Conservation (phyloP, 2,888 invertebrate species). For the Cheiracanthium punctorium region DNA sequence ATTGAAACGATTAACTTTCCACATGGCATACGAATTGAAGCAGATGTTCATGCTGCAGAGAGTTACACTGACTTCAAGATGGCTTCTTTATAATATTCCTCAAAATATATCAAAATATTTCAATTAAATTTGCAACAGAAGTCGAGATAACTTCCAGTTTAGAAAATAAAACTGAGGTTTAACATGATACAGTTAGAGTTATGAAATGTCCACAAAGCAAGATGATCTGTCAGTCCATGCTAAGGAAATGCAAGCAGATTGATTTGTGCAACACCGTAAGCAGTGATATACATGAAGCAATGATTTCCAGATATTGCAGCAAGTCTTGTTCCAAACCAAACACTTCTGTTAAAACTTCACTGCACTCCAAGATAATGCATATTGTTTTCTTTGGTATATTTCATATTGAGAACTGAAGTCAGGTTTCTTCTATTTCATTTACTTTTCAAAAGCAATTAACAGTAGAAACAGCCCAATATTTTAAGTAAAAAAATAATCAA, state of each 20-base stretch:
- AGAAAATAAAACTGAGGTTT: slow-evolving; percentile 17
- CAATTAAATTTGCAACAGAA: slow-evolving; percentile 17
- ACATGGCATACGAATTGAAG: slow-evolving; percentile 52
- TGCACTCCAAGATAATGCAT: slow-evolving; percentile 22
- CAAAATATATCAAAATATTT: slow-evolving; percentile 36
- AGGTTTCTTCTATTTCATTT: slow-evolving; percentile 38
- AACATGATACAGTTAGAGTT: slow-evolving; percentile 12
- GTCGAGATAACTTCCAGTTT: slow-evolving; percentile 14
- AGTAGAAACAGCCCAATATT: slow-evolving; percentile 59
- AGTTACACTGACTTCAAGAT: slow-evolving; percentile 29
- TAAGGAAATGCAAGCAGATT: slow-evolving; percentile 41
- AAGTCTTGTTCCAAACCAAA: slow-evolving; percentile 34
- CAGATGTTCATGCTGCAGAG: slow-evolving; percentile 27
- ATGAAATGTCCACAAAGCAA: slow-evolving; percentile 37
- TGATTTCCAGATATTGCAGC: slow-evolving; percentile 40
- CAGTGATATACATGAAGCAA: slow-evolving; percentile 57
- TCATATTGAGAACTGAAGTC: slow-evolving; percentile 38
- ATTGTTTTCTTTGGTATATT: slow-evolving; percentile 60
- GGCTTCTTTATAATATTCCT: slow-evolving; percentile 4
- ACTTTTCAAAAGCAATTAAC: slow-evolving; percentile 50
- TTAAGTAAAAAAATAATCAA: slow-evolving; percentile 66
- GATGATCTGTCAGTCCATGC: slow-evolving; percentile 58
- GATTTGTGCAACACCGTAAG: slow-evolving; percentile 61
- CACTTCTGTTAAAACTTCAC: slow-evolving; percentile 20
- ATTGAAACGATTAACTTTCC: slow-evolving; percentile 63